Evolutionary conservation across 2,113 vertebrate genomes (phyloP).

Genomic region (Chaetodon trifascialis): DNA sequence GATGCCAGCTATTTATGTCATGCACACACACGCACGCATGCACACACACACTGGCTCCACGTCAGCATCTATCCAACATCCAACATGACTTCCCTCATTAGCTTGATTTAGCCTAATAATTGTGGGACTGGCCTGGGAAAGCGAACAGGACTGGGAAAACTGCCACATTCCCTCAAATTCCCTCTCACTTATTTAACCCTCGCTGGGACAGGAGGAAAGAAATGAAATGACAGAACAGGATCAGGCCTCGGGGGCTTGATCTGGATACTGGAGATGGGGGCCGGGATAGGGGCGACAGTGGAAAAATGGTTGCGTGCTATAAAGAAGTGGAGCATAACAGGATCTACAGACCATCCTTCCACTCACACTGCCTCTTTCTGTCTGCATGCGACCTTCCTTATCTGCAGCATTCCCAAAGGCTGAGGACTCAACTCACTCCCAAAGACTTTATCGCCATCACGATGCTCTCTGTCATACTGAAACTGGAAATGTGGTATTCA

Average conservation of each 20-base stretch:
- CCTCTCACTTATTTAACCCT: slow-evolving; percentile 64
- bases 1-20: slow-evolving; percentile 47
- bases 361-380: slow-evolving; percentile 23
- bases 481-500: slow-evolving; percentile 5
- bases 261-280: slow-evolving; percentile 2
- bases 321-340: slow-evolving; percentile 50
- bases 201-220: slow-evolving; percentile 34
- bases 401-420: not conserved
- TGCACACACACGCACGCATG: slow-evolving; percentile 1
- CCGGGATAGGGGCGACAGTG: not conserved
- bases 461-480: not conserved
- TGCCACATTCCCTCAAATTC: slow-evolving; percentile 60
- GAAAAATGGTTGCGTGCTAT: slow-evolving; percentile 30
- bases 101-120: slow-evolving; percentile 58
- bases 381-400: slow-evolving; percentile 1
- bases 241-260: slow-evolving; percentile 48
- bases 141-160: slow-evolving; percentile 43
- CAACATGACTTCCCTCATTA: slow-evolving; percentile 46
- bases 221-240: slow-evolving; percentile 26
- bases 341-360: slow-evolving; percentile 13
- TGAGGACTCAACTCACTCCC: not conserved
- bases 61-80: slow-evolving; percentile 13
- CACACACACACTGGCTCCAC: slow-evolving; percentile 6
- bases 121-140: slow-evolving; percentile 39
- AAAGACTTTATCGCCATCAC: not conserved